Evolutionary conservation across 2,797 vertebrate species (phyloP).

Genomic region (Tangara arthus): DNA sequence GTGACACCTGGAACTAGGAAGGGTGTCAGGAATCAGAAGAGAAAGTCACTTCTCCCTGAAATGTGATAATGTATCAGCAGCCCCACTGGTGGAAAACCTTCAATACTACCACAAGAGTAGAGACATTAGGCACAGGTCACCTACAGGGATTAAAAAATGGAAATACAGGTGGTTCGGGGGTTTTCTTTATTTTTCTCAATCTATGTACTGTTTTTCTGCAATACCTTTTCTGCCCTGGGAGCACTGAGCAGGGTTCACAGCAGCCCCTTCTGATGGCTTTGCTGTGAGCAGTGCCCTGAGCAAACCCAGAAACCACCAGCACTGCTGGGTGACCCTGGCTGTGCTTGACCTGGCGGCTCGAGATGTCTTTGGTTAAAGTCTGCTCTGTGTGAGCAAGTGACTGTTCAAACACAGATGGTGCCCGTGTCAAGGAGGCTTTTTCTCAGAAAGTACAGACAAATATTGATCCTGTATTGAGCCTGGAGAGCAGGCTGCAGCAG

Average conservation of each 20-base stretch:
- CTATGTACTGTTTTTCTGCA: neutral
- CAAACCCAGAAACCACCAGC: neutral
- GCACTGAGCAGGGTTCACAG: neutral
- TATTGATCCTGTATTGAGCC: slow-evolving; percentile 78
- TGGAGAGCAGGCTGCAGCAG: slow-evolving; percentile 47
- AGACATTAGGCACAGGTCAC: neutral
- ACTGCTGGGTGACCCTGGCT: neutral
- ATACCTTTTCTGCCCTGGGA: neutral
- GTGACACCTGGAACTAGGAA: fast-evolving
- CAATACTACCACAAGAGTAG: neutral
- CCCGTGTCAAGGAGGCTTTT: slow-evolving; percentile 62
- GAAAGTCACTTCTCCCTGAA: neutral
- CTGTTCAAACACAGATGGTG: slow-evolving; percentile 81
- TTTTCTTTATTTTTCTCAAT: neutral
- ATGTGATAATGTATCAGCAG: neutral
- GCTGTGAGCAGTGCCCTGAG: neutral
- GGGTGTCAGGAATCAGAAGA: neutral
- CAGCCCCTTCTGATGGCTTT: neutral
- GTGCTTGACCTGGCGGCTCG: neutral
- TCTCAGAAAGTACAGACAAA: slow-evolving; percentile 69
- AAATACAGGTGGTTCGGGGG: neutral
- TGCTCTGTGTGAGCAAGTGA: slow-evolving; percentile 61
- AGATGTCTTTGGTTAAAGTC: slow-evolving; percentile 62
- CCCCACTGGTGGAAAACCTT: neutral
- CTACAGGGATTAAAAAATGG: neutral